Percentiles rank a stretch among this genome's conserved stretches.
Evolutionary conservation across 2,888 invertebrate genomes (phyloP).

Genomic region (Serripes groenlandicus): DNA sequence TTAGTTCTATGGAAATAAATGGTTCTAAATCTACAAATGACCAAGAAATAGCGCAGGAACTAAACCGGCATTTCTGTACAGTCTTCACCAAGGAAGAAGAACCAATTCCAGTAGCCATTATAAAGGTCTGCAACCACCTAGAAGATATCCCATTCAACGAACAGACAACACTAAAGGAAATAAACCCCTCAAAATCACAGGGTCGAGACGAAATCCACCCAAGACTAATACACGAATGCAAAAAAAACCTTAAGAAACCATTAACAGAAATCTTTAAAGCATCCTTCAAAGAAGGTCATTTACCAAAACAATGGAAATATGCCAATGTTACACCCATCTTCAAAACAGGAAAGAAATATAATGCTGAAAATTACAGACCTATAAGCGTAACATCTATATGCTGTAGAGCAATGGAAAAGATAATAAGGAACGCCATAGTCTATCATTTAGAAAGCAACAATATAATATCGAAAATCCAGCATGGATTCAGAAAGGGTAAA

Average conservation of each 20-base stretch:
- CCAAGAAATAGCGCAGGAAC: neutral
- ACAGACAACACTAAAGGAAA: neutral
- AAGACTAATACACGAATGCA: neutral
- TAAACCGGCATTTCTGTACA: neutral
- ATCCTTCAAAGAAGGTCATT: neutral
- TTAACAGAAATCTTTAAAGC: constrained; percentile 8
- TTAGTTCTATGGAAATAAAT: neutral
- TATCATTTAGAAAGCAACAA: constrained; percentile 12
- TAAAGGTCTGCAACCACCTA: neutral
- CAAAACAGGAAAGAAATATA: constrained; percentile 20
- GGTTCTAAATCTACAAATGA: neutral
- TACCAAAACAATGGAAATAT: constrained; percentile 33
- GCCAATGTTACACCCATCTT: constrained; percentile 15
- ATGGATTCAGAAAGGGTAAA: constrained; percentile 23
- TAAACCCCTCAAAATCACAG: neutral
- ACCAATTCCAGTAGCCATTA: neutral
- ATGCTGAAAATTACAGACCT: constrained; percentile 27
- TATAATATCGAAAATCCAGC: neutral
- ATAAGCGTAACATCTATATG: constrained; percentile 27
- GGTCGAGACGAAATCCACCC: constrained; percentile 26
- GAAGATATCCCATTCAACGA: neutral
- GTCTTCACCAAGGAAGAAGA: constrained; percentile 8
- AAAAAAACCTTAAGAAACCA: neutral
- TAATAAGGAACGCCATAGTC: constrained; percentile 7
- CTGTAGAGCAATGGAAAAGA: constrained; percentile 19